Evolutionary conservation across 2,113 vertebrate genomes (phyloP), one percentile per base, ranked within the genome.

Genomic region (Melanocharis versteri): DNA sequence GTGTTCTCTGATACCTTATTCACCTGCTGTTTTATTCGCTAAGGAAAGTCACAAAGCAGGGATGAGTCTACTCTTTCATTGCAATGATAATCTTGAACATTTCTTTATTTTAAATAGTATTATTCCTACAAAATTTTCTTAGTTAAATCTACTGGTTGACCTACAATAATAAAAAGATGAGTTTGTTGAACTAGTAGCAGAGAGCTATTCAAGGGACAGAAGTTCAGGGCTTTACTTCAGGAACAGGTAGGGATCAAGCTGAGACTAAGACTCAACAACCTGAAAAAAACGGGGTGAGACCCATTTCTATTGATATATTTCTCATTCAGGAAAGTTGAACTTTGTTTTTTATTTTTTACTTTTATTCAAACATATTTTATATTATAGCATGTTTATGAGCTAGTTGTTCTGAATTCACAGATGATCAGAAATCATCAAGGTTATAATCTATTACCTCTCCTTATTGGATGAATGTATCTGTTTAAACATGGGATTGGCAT

Each of bases 61-160:
- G 24, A 17, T 24, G 8, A 21, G 6, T 42, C 27, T 56, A 22
- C 33, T 22, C 10, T 70, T 83, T 66, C 27, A 37, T 7, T 58
- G 62, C 4, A 39, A 6, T 12, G 4, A 66, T 31, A 66, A 51
- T 24, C 10, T 53, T 76, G n/a, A 78, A 30, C 0, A 1, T 37
- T 13, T 8, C 13, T 89, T 94, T 40, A 47, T 58, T 84, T 81
- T 78, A 54, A 73, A 73, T 31, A 62, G 2, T 2, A 33, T 28
- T 37, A 6, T 81, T 81, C 15, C 13, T 61, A 60, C 3, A 68
- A 73, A 51, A 37, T 37, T 19, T 27, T 64, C 28, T 27, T 62
- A 27, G 13, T 30, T 57, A 54, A 54, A 19, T 57, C 8, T 56
- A 5, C 17, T 16, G 1, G 2, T 42, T 50, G 6, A 33, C 42